phyloP scores from a whole-genome alignment of 1,140 invertebrate species.

The Andrena cerasifolii region DNA sequence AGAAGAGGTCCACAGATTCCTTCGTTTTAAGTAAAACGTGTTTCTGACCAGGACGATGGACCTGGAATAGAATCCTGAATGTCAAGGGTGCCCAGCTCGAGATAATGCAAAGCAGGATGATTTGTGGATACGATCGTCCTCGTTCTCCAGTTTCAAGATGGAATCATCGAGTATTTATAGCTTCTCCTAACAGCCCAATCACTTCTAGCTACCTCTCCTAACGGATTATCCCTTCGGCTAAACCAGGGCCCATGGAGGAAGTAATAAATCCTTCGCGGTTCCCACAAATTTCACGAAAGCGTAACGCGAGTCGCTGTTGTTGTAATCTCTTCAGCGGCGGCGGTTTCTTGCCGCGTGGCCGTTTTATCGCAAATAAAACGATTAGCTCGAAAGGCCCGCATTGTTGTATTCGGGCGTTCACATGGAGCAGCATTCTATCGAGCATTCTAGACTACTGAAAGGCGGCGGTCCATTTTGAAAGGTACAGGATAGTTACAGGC shows the following conservation, averaged over 20 bases:
- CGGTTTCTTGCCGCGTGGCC: neutral
- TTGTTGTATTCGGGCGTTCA: neutral
- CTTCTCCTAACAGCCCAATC: neutral
- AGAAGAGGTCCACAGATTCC: too few relatives aligned
- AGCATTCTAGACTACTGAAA: slow-evolving; percentile 55
- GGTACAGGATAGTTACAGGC: slow-evolving; percentile 30
- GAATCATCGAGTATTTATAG: neutral
- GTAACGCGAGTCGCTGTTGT: too few relatives aligned
- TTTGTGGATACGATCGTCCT: neutral
- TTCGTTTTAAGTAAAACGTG: neutral
- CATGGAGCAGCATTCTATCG: slow-evolving; percentile 6
- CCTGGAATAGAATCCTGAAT: neutral
- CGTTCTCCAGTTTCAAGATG: neutral
- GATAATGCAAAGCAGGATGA: neutral
- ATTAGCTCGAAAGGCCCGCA: neutral
- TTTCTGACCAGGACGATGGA: neutral
- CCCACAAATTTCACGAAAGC: too few relatives aligned
- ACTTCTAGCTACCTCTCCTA: neutral
- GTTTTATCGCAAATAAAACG: neutral
- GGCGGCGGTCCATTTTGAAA: slow-evolving; percentile 44
- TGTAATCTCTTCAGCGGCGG: neutral
- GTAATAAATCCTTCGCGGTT: too few relatives aligned
- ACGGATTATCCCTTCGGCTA: too few relatives aligned
- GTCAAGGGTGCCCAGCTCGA: slow-evolving; percentile 18
- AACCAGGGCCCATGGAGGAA: too few relatives aligned